These are phyloP conservation scores for Harmothoe impar DNA, from an alignment of 2,888 invertebrate genomes.

Conservation along the genomic window DNA sequence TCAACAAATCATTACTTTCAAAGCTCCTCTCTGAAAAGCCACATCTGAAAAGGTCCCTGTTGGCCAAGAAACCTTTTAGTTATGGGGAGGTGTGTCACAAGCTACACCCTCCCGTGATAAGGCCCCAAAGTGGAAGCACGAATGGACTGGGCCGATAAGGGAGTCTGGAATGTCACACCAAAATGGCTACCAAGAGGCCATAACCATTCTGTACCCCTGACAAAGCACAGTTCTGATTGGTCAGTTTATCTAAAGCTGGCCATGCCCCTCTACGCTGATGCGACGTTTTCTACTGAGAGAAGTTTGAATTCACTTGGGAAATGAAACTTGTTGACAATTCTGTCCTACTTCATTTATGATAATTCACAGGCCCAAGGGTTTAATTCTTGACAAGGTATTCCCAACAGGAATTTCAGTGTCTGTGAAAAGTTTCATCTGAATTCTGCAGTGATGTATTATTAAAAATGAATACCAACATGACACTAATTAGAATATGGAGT, in stretches of 20 bases:
- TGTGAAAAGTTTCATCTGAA: neutral
- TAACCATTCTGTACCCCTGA: neutral
- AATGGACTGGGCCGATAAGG: neutral
- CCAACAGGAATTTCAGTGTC: neutral
- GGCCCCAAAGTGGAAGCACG: neutral
- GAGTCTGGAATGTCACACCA: neutral
- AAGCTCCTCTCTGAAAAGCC: neutral
- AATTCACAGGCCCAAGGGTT: neutral
- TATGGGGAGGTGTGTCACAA: neutral
- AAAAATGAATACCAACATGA: no score
- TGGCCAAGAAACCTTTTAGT: neutral
- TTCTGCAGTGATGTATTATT: no score
- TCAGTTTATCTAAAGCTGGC: conserved; percentile 28
- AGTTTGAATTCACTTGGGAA: neutral
- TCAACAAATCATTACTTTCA: neutral
- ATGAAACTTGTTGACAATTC: neutral
- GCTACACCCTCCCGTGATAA: neutral
- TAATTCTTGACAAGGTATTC: neutral
- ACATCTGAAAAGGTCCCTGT: neutral
- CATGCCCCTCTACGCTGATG: neutral
- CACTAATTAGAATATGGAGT: no score
- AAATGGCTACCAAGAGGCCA: neutral
- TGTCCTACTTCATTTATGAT: neutral
- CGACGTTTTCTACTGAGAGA: neutral
- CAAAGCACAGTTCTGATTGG: neutral